These are phyloP conservation scores for Oryzias curvinotus DNA, from an alignment of 2,113 vertebrate genomes.

Conservation along the genomic window DNA sequence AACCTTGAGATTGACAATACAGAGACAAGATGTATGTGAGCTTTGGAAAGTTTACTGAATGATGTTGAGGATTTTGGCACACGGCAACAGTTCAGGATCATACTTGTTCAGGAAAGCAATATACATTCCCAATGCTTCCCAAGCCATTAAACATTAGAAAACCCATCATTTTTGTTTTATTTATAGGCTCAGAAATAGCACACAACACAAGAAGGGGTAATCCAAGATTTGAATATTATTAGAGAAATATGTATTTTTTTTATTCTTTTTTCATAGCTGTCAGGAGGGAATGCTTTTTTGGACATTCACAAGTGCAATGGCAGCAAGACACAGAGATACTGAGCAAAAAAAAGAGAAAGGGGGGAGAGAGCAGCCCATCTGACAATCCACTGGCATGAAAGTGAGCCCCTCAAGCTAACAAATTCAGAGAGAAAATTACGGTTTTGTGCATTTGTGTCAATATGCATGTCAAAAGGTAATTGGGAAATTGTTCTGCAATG, in stretches of 20 bases:
- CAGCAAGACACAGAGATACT: slow-evolving; percentile 30
- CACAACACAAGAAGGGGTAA: neutral
- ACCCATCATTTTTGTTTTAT: neutral
- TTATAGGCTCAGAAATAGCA: neutral
- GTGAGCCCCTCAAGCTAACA: slow-evolving; percentile 75
- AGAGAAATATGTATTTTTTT: neutral
- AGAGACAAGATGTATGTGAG: slow-evolving; percentile 63
- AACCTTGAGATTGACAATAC: slow-evolving; percentile 58
- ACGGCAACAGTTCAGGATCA: slow-evolving; percentile 26
- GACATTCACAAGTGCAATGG: slow-evolving; percentile 53
- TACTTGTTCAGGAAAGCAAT: slow-evolving; percentile 33
- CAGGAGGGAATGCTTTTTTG: slow-evolving; percentile 43
- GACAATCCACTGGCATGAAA: slow-evolving; percentile 77
- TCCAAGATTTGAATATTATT: neutral
- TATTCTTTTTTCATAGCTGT: slow-evolving; percentile 41
- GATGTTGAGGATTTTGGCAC: slow-evolving; percentile 51
- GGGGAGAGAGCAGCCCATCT: slow-evolving; percentile 64
- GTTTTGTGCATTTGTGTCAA: slow-evolving; percentile 79
- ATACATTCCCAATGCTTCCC: slow-evolving; percentile 24
- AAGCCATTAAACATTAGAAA: neutral
- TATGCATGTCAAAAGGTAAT: slow-evolving; percentile 81
- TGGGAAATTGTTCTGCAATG: slow-evolving; percentile 79
- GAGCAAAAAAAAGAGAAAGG: slow-evolving; percentile 12
- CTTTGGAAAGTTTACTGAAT: slow-evolving; percentile 47
- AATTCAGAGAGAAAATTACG: slow-evolving; percentile 79